Conservation (phyloP, 2,113 vertebrate species). For the Muntiacus muntjak region DNA sequence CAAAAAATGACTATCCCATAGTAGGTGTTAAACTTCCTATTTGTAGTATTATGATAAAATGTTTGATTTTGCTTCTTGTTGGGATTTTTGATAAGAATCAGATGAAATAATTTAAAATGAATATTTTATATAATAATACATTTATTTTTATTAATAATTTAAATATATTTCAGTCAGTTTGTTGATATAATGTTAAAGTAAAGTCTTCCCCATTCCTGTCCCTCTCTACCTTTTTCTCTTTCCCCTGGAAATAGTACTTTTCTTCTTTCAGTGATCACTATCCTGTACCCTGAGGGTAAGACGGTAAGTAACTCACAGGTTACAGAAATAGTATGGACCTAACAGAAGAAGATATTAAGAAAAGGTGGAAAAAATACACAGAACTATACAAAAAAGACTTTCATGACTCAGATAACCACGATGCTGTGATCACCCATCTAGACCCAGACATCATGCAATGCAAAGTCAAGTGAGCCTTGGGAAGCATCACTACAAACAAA, state of each 20-base stretch:
- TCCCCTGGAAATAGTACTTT: too few species aligned
- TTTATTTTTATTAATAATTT: not conserved
- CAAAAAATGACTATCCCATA: not conserved
- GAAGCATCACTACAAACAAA: too few species aligned
- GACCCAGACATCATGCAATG: too few species aligned
- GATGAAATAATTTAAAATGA: not conserved
- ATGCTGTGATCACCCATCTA: too few species aligned
- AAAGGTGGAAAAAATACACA: not conserved
- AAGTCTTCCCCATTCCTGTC: not conserved
- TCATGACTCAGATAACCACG: too few species aligned
- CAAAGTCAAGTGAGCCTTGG: too few species aligned
- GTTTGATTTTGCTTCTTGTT: not conserved
- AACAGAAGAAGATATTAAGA: not conserved
- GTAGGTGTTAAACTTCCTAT: not conserved
- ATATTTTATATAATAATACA: not conserved
- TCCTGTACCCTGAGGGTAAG: not conserved
- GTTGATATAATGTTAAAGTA: not conserved
- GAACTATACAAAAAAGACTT: not conserved
- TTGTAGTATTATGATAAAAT: not conserved
- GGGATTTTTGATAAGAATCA: not conserved
- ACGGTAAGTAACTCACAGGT: not conserved
- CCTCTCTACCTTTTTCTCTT: not conserved
- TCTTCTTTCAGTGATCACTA: not conserved
- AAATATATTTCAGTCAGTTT: not conserved
- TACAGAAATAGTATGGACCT: not conserved